These are phyloP conservation scores for Lasioglossum vierecki DNA, from an alignment of 2,888 invertebrate genomes.

Conservation along the genomic window DNA sequence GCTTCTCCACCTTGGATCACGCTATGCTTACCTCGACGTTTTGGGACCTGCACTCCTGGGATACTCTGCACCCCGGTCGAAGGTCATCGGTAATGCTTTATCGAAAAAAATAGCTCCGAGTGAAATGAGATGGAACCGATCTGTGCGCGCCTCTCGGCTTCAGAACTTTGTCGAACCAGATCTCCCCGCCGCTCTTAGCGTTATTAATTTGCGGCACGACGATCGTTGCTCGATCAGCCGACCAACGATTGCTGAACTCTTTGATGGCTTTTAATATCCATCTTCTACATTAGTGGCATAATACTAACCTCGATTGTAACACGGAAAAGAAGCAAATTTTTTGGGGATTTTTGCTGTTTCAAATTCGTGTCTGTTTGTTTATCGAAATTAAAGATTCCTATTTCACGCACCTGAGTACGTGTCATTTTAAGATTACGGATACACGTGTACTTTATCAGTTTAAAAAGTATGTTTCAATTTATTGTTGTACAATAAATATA, in stretches of 20 bases:
- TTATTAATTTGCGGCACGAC: slow-evolving; percentile 3
- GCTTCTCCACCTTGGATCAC: slow-evolving; percentile 56
- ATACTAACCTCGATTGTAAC: not conserved
- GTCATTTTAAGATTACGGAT: too few species aligned
- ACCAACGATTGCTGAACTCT: not conserved
- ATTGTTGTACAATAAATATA: too few species aligned
- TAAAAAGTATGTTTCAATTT: too few species aligned
- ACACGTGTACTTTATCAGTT: too few species aligned
- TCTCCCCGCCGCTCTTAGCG: not conserved
- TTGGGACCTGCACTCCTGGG: slow-evolving; percentile 28
- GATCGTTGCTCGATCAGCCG: not conserved
- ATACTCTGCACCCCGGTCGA: slow-evolving; percentile 42
- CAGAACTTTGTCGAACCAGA: not conserved
- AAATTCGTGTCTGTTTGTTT: not conserved
- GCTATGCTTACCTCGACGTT: slow-evolving; percentile 54
- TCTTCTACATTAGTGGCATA: not conserved
- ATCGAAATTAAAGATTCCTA: too few species aligned
- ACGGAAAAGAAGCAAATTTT: not conserved
- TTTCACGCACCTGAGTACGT: too few species aligned
- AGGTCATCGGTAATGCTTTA: slow-evolving; percentile 45
- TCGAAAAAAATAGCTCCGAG: slow-evolving; percentile 27
- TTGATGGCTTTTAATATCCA: not conserved
- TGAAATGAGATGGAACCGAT: slow-evolving; percentile 29
- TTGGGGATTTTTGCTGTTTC: not conserved
- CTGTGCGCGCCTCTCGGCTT: not conserved